phyloP scores from a whole-genome alignment of 2,113 vertebrate genomes.

The Microtus ochrogaster region DNA sequence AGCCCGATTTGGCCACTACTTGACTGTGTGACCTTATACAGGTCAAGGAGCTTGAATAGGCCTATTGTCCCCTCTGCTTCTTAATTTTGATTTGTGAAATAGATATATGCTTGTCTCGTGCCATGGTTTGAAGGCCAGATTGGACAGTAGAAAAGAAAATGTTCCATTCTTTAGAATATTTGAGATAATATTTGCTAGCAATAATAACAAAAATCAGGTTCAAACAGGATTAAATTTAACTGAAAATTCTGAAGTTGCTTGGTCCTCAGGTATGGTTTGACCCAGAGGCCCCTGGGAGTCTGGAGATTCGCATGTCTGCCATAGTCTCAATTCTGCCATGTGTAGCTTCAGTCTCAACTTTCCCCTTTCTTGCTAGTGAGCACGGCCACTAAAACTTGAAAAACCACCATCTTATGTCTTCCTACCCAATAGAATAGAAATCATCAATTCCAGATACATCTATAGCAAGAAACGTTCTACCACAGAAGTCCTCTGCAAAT shows the following conservation, averaged over 20 bases:
- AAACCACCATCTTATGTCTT: not conserved
- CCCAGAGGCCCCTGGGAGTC: not conserved
- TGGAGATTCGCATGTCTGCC: not conserved
- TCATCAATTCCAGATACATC: not conserved
- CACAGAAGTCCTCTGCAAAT: not conserved
- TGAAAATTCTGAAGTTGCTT: not conserved
- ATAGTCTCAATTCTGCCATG: not conserved
- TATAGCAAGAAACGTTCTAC: conserved; percentile 7
- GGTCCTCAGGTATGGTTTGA: not conserved
- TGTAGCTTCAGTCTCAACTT: not conserved
- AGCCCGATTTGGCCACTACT: not conserved
- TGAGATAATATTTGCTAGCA: not conserved
- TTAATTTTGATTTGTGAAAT: not conserved
- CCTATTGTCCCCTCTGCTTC: not conserved
- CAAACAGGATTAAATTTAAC: conserved; percentile 7
- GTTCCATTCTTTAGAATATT: conserved; percentile 25
- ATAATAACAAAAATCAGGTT: not conserved
- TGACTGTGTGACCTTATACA: not conserved
- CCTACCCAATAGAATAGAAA: not conserved
- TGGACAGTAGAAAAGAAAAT: not conserved
- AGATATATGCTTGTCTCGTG: not conserved
- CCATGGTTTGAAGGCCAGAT: not conserved
- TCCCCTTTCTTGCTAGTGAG: not conserved
- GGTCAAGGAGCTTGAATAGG: not conserved
- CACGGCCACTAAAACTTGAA: not conserved